Base-by-base conservation (phyloP, 2,888 invertebrate genomes). In the Apamea epomidion region DNA sequence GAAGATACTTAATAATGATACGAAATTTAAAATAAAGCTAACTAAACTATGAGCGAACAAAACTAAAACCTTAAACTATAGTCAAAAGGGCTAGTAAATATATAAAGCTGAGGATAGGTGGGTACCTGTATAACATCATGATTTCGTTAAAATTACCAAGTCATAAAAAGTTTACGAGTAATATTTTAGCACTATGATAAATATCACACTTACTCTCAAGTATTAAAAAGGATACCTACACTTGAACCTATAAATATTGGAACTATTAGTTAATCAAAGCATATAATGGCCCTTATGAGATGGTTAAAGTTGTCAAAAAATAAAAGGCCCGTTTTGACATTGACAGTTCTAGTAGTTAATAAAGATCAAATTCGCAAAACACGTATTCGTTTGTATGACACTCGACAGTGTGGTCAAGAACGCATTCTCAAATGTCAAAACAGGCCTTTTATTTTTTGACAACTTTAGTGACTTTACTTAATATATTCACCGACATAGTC, bases 101-200 rank as follows among this genome's bases (percentile, higher is more conserved):
- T 64, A 16, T n/a, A 51, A n/a, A 62, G 8, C 25, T n/a, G 18
- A 48, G 12, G n/a, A 51, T 12, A 14, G 5, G 21, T 65, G 6
- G 25, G 7, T 54, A 25, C 25, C 14, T 37, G 29, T 45, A 6
- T n/a, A 45, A 12, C 21, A 42, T 25, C 7, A 73, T 58, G 1
- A 18, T 18, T 12, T 2, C 5, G 45, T 32, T 60, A 45, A 45
- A 73, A 73, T 42, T 42, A 73, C 18, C 4, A 32, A 5, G 25
- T 32, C 21, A 62, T 37, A 48, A 62, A 71, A 76, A 60, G 45
- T 73, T 60, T 48, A 74, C 14, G 14, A 48, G n/a, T 60, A 14
- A 45, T 73, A 75, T 76, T 70, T 32, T 72, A 29, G 29, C 7
- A 42, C 42, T 71, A 29, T 7, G 42, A 58, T 45, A 67, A 74